Evolutionary conservation across 2,797 vertebrate species (phyloP), one percentile per base, ranked within the genome.

Genomic region (Melanotaenia nigrans): DNA sequence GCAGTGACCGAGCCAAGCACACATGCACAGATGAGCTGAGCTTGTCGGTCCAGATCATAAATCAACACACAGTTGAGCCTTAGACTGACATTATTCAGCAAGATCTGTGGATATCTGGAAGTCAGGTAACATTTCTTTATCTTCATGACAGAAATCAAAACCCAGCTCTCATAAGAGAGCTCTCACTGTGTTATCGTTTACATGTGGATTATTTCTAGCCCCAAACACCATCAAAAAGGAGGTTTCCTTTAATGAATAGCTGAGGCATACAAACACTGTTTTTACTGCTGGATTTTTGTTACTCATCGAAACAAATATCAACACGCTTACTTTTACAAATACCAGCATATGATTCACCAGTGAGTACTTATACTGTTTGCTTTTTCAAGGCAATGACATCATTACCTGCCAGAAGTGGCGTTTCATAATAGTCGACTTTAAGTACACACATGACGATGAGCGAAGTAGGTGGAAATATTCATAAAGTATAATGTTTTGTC

Each of bases 1-100:
- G 93, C 90, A 89, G 78, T 81, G 91, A 92, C 83, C 87, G 78
- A 59, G 85, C 85, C 84, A 74, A 87, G 85, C 71, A 82, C 81
- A 83, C 84, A 86, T 82, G 78, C 77, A 87, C 84, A 86, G 87
- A 92, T 85, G 85, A 88, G 79, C 79, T 85, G 85, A 89, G 87
- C 88, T 81, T 85, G 89, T 91, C 85, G 77, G 80, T 81, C 73
- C 64, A 59, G 83, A 87, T 91, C 86, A 87, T 83, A 88, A 86
- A 89, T 92, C 85, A 92, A 90, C 85, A 85, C 83, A 33, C 66
- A 71, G 67, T 59, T 30, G 40, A 73, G 77, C 25, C 66, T 79
- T 61, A 68, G 72, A 75, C 65, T 14, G 67, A 85, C 66, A 55
- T 80, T 73, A 64, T 79, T 84, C 73, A 70, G 66, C 66, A 56